Conservation (phyloP, 2,888 invertebrate genomes). For the Timandra comae region DNA sequence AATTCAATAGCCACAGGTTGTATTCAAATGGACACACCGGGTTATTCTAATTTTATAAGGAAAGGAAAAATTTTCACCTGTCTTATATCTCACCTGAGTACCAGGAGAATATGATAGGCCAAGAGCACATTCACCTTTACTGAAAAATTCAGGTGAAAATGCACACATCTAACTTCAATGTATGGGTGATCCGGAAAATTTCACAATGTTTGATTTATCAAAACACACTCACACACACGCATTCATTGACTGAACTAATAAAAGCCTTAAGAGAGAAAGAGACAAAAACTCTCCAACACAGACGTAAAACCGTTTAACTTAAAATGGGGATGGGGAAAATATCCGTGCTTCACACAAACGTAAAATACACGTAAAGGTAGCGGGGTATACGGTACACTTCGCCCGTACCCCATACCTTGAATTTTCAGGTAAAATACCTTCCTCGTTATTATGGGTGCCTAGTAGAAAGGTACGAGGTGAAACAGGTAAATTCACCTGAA, state of each 20-base stretch:
- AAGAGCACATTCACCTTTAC: slow-evolving; percentile 43
- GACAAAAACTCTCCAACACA: too few species aligned
- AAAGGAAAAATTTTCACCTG: slow-evolving; percentile 66
- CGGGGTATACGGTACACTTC: slow-evolving; percentile 1
- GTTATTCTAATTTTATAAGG: too few species aligned
- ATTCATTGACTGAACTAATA: too few species aligned
- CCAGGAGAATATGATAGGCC: slow-evolving; percentile 44
- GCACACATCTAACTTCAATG: slow-evolving; percentile 27
- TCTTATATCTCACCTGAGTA: slow-evolving; percentile 64
- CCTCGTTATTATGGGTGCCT: slow-evolving; percentile 43
- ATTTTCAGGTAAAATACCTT: slow-evolving; percentile 16
- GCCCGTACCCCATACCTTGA: neutral
- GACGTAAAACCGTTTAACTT: too few species aligned
- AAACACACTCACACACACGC: too few species aligned
- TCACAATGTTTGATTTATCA: too few species aligned
- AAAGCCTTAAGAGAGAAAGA: too few species aligned
- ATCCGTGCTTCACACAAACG: too few species aligned
- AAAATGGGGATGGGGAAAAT: too few species aligned
- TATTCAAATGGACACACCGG: too few species aligned
- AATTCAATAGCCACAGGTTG: too few species aligned
- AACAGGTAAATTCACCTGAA: slow-evolving; percentile 51
- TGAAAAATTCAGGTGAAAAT: slow-evolving; percentile 41
- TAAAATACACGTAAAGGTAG: neutral
- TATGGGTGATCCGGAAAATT: too few species aligned
- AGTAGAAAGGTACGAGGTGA: slow-evolving; percentile 49